Evolutionary conservation across 2,113 vertebrate genomes (phyloP), one percentile per base, ranked within the genome.

Genomic region (Aegotheles bennettii): DNA sequence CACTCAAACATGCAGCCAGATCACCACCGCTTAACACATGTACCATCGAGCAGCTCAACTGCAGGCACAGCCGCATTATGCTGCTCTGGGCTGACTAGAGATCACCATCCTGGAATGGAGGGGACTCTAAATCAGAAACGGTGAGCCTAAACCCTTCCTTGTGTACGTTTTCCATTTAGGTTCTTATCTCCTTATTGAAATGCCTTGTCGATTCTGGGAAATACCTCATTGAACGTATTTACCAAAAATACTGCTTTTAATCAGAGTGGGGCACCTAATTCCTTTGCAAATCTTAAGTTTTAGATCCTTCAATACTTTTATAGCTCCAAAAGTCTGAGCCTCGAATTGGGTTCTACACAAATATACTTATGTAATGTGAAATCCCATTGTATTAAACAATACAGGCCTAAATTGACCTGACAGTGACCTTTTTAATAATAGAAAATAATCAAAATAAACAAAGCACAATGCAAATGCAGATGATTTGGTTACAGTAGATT

Each of bases 401-500:
- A 59, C 53, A 69, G 35, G 14, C 53, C 69, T 92, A 73, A 76
- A 15, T 8, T 95, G 74, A 96, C 95, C 95, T 64, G n/a, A 85
- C 13, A 77, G 45, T 87, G 93, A 95, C 91, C 92, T 96, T 96
- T 96, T 89, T 91, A 94, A 94, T 92, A 93, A 81, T 19, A 94
- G 50, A 95, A 93, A 87, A 92, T 83, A 53, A 96, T 96, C 74
- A 95, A 96, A 97, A 96, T 77, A 84, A 71, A 23, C 80, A 69
- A 94, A 96, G 63, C 87, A 94, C 65, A 97, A 96, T 88, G 79
- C 71, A 96, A 96, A 97, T 96, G 87, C 81, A 95, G 94, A 97
- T 96, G 45, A 96, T 94, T 84, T 96, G 71, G 79, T 97, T 98
- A 96, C 93, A 93, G 84, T 86, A 96, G 85, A 97, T 95, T 79